phyloP scores from a whole-genome alignment of 2,113 vertebrate species.

The Actenoides hombroni region DNA sequence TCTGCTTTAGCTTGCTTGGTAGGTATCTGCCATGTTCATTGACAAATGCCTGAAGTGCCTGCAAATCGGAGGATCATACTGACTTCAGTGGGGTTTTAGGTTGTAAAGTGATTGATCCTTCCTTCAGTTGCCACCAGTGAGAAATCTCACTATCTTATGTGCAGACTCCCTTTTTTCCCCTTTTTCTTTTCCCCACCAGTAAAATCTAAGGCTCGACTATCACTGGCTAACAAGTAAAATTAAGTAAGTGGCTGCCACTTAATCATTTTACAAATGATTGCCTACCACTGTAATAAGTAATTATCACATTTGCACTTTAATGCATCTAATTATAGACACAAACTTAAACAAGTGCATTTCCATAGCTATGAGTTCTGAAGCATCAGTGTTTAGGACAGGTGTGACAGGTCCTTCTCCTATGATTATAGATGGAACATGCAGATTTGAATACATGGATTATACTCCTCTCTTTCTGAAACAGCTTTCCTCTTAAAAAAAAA shows the following conservation, averaged over 20 bases:
- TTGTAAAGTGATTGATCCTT: background rate
- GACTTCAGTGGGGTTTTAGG: background rate
- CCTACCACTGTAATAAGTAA: background rate
- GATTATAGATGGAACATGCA: background rate
- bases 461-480: background rate
- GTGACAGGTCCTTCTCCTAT: background rate
- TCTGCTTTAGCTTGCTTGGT: background rate
- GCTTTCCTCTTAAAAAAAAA: background rate
- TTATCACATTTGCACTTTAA: constrained; percentile 5
- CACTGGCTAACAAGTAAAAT: background rate
- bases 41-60: background rate
- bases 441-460: background rate
- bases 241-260: background rate
- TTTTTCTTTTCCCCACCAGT: background rate
- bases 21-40: background rate
- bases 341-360: background rate
- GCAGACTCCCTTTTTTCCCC: background rate
- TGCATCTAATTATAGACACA: background rate
- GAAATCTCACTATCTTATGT: background rate
- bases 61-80: background rate
- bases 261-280: constrained; percentile 17
- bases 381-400: background rate
- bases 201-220: background rate
- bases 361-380: background rate
- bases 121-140: background rate